These are phyloP conservation scores for Seriola quinqueradiata DNA, from an alignment of 2,113 vertebrate genomes.

Conservation along the genomic window DNA sequence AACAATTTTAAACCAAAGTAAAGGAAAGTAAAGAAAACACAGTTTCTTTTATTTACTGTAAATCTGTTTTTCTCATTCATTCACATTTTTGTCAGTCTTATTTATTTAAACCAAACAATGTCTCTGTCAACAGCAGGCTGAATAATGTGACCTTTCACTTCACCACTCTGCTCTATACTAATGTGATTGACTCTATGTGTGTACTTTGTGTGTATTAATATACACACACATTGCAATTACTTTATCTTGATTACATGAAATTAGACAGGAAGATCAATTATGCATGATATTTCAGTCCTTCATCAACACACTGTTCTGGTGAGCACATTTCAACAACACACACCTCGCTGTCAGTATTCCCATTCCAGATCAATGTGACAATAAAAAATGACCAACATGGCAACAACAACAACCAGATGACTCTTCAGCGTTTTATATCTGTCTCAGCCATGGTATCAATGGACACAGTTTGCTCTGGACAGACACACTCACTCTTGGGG, in stretches of 20 bases:
- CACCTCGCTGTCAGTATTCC: background rate
- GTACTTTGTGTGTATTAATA: background rate
- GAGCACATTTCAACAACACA: background rate
- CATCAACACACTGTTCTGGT: background rate
- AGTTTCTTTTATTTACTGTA: background rate
- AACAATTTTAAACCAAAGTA: background rate
- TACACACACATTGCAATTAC: background rate
- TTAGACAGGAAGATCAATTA: background rate
- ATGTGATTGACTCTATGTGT: no score
- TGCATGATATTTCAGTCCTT: background rate
- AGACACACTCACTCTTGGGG: background rate
- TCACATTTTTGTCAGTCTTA: background rate
- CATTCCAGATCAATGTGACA: background rate
- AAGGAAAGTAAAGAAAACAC: background rate
- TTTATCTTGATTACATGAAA: background rate
- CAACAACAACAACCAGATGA: conserved; percentile 4
- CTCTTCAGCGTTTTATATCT: background rate
- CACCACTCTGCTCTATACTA: background rate
- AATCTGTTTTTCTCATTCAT: background rate
- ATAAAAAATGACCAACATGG: background rate
- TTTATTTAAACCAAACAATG: background rate
- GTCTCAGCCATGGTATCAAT: background rate
- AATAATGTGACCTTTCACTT: background rate
- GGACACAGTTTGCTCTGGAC: background rate
- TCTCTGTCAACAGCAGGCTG: background rate